Evolutionary conservation across 2,888 invertebrate genomes (phyloP), one percentile per base, ranked within the genome.

Genomic region (Nematopogon swammerdamellus): DNA sequence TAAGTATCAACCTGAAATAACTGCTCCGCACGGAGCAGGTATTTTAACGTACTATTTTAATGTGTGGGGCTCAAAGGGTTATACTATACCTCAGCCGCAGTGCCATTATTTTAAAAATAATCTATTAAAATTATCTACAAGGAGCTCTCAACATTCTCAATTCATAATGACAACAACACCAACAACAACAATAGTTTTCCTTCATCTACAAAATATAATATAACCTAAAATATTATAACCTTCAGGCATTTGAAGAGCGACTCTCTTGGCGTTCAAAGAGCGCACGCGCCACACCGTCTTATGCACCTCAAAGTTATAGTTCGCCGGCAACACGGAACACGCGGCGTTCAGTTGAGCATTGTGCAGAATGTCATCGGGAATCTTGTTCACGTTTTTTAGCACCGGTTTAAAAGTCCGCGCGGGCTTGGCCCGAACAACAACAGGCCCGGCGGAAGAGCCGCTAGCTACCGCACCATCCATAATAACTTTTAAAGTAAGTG

Each of bases 291-390:
- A 98, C 68, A 99, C 89, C 0, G 97, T 97, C 70, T 99, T 99
- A 52, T 92, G 92, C 56, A 99, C 86, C 84, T 99, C 99, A 70
- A 99, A 99, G 68, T 96, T 97, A 65, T 99, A 99, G 76, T 99
- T 99, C 29, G 84, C 71, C 2, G 99, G 99, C 48, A 99, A 80
- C 42, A 82, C 77, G 60, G 85, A 82, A 52, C 91, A 86, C 1
- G 91, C 90, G 62, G 83, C 77, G 61, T 89, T 87, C 19, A 95
- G 66, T 55, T 86, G 63, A 16, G 86, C 83, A 72, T 95, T 86
- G 58, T 92, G 85, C 18, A 91, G 67, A 47, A 95, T 82, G 58
- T 88, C 88, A 55, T 88, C 85, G 0, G 94, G 94, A 57, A 95
- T 89, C 72, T 89, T 91, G 66, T 87, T 92, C 18, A 90, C 72